Evolutionary conservation across 1,140 invertebrate genomes (phyloP), one percentile per base, ranked within the genome.

Genomic region (Papilio glaucus): DNA sequence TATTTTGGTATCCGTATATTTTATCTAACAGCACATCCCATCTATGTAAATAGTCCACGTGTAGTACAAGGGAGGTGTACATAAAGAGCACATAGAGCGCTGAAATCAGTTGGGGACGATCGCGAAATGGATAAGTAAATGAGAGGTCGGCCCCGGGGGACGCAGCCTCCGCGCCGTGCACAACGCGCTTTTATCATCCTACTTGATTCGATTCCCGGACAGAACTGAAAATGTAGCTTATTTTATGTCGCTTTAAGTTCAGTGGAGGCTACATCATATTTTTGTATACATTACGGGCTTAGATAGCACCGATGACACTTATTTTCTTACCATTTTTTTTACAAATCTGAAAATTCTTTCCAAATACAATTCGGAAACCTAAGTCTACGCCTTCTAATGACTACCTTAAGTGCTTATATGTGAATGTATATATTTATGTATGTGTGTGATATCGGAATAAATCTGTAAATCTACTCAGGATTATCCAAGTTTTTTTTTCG

Each of bases 61-160:
- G 65, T 61, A 13, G 15, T 65, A 65, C 33, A 39, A 38, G 65
- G 65, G 65, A 26, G 12, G 13, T 49, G 41, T 68, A 68, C 65
- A 68, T 68, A 68, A 26, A 57, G 15, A 12, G 63, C 13, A 68
- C 65, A 68, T 49, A 68, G 7, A 65, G 15, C 62, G 7, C 62
- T 65, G 65, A 49, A 68, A 68, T 68, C 65, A 68, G 39, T 68
- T 68, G 65, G 65, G 65, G 65, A 68, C 65, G 65, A 68, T 68
- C 65, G 65, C 65, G 65, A 68, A 68, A 68, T 49, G 21, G 65
- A 68, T 68, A 68, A 68, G 65, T 68, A 68, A 68, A 68, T 68
- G 65, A 68, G 65, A 68, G 41, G 41, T 68, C 65, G 39, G 18
- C 41, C 65, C 33, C 65, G 41, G n/a, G 65, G 65, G 65, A 68